phyloP scores from a whole-genome alignment of 2,888 invertebrate genomes.

The Drosophila helvetica region DNA sequence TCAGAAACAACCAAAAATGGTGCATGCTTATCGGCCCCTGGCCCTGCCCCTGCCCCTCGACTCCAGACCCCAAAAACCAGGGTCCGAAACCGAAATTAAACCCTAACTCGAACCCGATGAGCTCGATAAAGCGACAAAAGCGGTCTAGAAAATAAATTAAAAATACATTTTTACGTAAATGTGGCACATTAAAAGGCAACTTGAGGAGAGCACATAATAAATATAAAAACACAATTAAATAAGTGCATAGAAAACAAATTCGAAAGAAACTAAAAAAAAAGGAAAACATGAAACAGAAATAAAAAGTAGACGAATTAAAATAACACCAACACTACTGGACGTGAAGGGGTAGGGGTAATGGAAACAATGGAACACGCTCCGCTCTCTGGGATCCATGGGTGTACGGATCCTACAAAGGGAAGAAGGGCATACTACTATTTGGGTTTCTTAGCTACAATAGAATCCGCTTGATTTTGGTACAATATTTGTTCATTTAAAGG shows the following conservation, averaged over 20 bases:
- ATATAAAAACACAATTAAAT: conserved; percentile 77
- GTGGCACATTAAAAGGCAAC: conserved; percentile 74
- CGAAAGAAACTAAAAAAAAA: conserved; percentile 55
- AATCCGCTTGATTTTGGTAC: too few relatives aligned
- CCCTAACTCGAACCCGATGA: conserved; percentile 52
- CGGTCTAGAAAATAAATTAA: conserved; percentile 78
- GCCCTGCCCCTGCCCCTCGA: conserved; percentile 36
- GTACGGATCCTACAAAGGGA: too few relatives aligned
- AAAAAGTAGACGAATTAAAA: conserved; percentile 65
- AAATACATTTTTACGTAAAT: conserved; percentile 80
- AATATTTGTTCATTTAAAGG: too few relatives aligned
- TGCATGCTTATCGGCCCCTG: conserved; percentile 74
- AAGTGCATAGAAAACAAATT: conserved; percentile 73
- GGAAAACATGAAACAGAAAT: conserved; percentile 43
- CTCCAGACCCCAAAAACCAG: conserved; percentile 15
- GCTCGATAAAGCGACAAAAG: conserved; percentile 72
- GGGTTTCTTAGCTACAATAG: too few relatives aligned
- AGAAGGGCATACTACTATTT: too few relatives aligned
- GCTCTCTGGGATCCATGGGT: too few relatives aligned
- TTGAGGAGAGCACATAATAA: conserved; percentile 75
- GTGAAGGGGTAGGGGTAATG: conserved; percentile 45
- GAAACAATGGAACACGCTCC: too few relatives aligned
- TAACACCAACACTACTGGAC: conserved; percentile 59
- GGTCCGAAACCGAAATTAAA: conserved; percentile 9
- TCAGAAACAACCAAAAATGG: conserved; percentile 73